Evolutionary conservation across 2,113 vertebrate genomes (phyloP), one percentile per base, ranked within the genome.

Genomic region (Aspiorhynchus laticeps): DNA sequence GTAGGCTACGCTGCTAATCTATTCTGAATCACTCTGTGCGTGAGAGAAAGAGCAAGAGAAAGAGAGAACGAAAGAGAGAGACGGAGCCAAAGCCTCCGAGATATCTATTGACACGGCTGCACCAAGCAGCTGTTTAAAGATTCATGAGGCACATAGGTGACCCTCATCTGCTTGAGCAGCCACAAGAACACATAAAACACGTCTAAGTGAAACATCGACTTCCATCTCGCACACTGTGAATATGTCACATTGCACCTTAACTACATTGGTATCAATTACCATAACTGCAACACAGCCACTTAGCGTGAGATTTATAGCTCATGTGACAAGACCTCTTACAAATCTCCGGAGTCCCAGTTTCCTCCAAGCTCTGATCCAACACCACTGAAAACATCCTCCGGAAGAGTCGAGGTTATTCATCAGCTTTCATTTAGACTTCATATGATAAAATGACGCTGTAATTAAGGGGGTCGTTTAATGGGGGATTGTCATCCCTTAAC

Each of bases 81-180:
- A 59, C 0, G 2, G 65, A 81, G 53, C 19, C 31, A 84, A 65
- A 88, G 69, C 59, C 63, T 79, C 78, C 61, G 79, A 82, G 69
- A 90, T 76, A 61, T 86, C 75, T 85, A 88, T 87, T 88, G 87
- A 90, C 86, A 88, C 46, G 74, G 88, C 88, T 87, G 91, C 91
- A 63, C 85, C 88, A 83, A 92, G 93, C 93, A 93, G 92, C 94
- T 95, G 93, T 87, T 95, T 92, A 94, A 94, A 92, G 93, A 95
- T 95, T 94, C 94, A 94, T 93, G 92, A 94, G 92, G 92, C 93
- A 93, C 93, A 88, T 90, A 93, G 93, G 91, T 93, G 93, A 95
- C 93, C 93, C 94, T 92, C 88, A 90, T 92, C 91, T 90, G 89
- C 53, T 84, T 89, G 90, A 91, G 90, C 90, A 90, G 87, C 87